phyloP scores from a whole-genome alignment of 2,113 vertebrate species.

The Paedocypris sp. region DNA sequence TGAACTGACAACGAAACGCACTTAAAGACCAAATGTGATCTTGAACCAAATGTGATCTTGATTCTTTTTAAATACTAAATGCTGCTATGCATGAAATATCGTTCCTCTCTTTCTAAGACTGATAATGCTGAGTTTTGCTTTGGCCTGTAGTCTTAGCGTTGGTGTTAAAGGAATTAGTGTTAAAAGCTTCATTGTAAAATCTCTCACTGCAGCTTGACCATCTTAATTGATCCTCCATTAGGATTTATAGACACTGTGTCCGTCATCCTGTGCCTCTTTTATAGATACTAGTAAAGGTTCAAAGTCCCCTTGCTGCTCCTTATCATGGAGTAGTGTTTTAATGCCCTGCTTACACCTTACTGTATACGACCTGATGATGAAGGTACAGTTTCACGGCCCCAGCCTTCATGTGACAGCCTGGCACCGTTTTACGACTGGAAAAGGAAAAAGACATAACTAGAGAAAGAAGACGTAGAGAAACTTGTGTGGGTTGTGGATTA shows the following conservation, averaged over 20 bases:
- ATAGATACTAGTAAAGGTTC: slow-evolving; percentile 36
- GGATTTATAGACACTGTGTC: slow-evolving; percentile 36
- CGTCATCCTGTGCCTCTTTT: slow-evolving; percentile 34
- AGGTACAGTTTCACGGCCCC: slow-evolving; percentile 17
- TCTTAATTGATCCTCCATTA: slow-evolving; percentile 44
- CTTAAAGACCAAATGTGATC: no score
- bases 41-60: no score
- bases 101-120: no score
- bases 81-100: no score
- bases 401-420: slow-evolving; percentile 25
- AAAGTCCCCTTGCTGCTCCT: slow-evolving; percentile 33
- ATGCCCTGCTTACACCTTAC: slow-evolving; percentile 25
- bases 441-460: slow-evolving; percentile 2
- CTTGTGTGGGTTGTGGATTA: neutral
- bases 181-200: slow-evolving; percentile 28
- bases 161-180: slow-evolving; percentile 10
- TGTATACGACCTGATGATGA: slow-evolving; percentile 27
- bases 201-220: slow-evolving; percentile 21
- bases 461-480: neutral
- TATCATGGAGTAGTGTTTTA: slow-evolving; percentile 37
- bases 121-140: neutral
- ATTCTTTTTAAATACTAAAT: no score
- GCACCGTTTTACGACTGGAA: slow-evolving; percentile 23
- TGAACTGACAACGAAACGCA: no score
- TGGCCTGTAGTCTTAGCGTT: slow-evolving; percentile 7